Evolutionary conservation across 2,113 vertebrate genomes (phyloP).

Genomic region (Pedetes capensis): DNA sequence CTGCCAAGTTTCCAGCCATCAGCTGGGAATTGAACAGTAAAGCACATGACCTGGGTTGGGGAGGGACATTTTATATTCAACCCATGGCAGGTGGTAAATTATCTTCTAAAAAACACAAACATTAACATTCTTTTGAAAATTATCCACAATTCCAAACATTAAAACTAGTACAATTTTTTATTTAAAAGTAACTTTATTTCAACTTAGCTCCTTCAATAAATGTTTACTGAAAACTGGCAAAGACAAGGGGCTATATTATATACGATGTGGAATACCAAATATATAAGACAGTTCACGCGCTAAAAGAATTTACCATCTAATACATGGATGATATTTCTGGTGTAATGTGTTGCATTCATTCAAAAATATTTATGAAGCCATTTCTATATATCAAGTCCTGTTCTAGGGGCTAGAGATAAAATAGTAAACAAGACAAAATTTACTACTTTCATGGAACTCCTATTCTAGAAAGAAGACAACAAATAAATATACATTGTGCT

Average conservation of each 20-base stretch:
- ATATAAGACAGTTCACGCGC: neutral
- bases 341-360: neutral
- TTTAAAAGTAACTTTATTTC: neutral
- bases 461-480: neutral
- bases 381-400: neutral
- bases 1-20: too few species aligned
- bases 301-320: neutral
- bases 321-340: neutral
- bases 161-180: neutral
- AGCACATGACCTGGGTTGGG: too few species aligned
- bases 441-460: neutral
- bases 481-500: neutral
- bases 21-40: too few species aligned
- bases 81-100: too few species aligned
- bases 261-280: neutral
- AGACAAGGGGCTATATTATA: neutral
- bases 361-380: neutral
- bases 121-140: neutral
- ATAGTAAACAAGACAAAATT: neutral
- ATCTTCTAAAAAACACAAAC: slow-evolving; percentile 7
- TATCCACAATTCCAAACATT: neutral
- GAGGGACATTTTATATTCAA: too few species aligned
- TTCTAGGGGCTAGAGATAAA: neutral
- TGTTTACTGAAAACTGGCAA: neutral
- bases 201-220: neutral